Conservation (phyloP, 2,113 vertebrate species). For the Pterocles gutturalis region DNA sequence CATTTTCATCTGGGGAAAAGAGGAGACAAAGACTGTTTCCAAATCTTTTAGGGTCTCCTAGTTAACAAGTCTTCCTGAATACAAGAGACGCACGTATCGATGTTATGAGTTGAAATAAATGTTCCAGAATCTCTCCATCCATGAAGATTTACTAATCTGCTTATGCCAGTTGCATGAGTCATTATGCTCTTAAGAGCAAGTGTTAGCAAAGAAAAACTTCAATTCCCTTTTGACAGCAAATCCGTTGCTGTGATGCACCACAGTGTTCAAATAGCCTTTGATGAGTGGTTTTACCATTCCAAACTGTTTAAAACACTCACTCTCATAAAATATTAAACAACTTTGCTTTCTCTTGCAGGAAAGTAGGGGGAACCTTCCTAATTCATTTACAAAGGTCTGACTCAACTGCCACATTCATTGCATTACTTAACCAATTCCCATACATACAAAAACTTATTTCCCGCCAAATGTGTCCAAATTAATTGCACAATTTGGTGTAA, state of each 20-base stretch:
- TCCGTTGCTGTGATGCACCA: slow-evolving; percentile 46
- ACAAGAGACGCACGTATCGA: not conserved
- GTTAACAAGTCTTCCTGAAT: not conserved
- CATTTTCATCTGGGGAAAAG: not conserved
- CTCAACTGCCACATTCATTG: slow-evolving; percentile 34
- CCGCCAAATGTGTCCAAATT: slow-evolving; percentile 23
- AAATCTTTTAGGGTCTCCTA: not conserved
- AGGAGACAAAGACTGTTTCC: not conserved
- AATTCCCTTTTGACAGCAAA: slow-evolving; percentile 53
- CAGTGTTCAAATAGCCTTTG: slow-evolving; percentile 43
- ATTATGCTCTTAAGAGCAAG: slow-evolving; percentile 37
- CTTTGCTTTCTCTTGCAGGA: slow-evolving; percentile 55
- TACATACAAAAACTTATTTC: slow-evolving; percentile 27
- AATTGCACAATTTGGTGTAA: slow-evolving; percentile 6
- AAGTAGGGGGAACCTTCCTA: slow-evolving; percentile 40
- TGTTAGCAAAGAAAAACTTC: slow-evolving; percentile 32
- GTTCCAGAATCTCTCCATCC: not conserved
- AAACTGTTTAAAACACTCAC: slow-evolving; percentile 74
- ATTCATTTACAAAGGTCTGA: slow-evolving; percentile 63
- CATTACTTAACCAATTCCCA: slow-evolving; percentile 50
- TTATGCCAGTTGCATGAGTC: slow-evolving; percentile 7
- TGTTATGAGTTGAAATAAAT: not conserved
- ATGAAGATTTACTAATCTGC: slow-evolving; percentile 4
- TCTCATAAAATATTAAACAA: slow-evolving; percentile 74
- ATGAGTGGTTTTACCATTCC: slow-evolving; percentile 62